Base-by-base conservation (phyloP, 2,888 invertebrate genomes). In the Agrotis puta region DNA sequence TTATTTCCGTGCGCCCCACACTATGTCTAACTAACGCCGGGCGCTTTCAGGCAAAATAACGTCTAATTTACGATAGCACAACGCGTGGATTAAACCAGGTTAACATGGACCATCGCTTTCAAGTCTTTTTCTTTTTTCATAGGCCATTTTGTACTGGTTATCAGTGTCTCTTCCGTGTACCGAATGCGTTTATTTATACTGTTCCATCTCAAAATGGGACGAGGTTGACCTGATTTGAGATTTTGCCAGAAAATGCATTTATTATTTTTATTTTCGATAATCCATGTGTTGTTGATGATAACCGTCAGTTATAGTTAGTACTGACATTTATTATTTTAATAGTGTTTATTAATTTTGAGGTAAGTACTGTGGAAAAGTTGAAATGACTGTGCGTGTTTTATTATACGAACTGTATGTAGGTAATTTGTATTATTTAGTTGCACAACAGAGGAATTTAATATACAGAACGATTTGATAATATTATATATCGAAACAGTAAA, bases 231-330 rank as follows among this genome's bases (percentile, higher is more conserved):
- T 66, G 59, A 67, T 71, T 88, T 86, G 88, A 88, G 74, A 59
- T 53, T 58, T 48, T 88, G 88, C 88, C 88, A 88, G 84, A 84
- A 80, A 79, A 64, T 83, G 84, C 84, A 83, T 51, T 85, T 79
- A 56, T 56, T 56, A 56, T 78, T 73, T 77, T 71, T 69, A 62
- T 75, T 70, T 69, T 70, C 66, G 65, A 70, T 75, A 69, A 75
- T 67, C 68, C 64, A 68, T 66, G 67, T 68, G 59, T 70, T 67
- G 27, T 75, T 70, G 62, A 66, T 74, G 27, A 58, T 77, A 64
- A 74, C 61, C 75, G 59, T 76, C 20, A 27, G 58, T 53, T 75
- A 74, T 59, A 59, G 72, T 77, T 75, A 67, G 75, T 74, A 57
- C 43, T 51, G 50, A n/a, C 58, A 54, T 79, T 56, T 70, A 63